Base-by-base conservation (phyloP, 2,888 invertebrate genomes). In the Nineta flava region DNA sequence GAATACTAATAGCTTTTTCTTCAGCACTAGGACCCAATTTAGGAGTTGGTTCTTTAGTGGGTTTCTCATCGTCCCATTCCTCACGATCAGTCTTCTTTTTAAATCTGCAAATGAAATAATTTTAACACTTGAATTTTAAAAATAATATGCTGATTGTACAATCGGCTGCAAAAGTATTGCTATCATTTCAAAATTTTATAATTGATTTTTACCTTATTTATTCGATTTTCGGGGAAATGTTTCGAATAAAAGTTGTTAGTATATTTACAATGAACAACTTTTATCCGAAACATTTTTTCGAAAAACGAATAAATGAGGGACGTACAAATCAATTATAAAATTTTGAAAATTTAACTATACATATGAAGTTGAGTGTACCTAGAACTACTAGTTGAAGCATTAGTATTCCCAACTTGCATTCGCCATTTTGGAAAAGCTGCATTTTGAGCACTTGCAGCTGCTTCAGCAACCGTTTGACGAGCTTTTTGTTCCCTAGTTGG, bases 381-480 rank as follows among this genome's bases (percentile, higher is more conserved):
- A 5, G 66, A 63, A 9, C 45, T 16, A 26, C 26, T 26, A 50
- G 61, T 59, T 48, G 63, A 59, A 2, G 62, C 73, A 45, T 73
- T 72, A 21, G 74, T 73, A 40, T 75, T 72, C 54, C 74, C 76
- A 66, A 79, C 76, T 57, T 78, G 77, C 80, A 81, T 81, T 65
- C 80, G 81, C 79, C 80, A 81, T 63, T 80, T 81, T 43, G 64
- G 72, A 65, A 60, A 72, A 66, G 63, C 68, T 67, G 62, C 72
- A 67, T 61, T 71, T 65, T 52, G 66, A 55, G 61, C 75, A 61
- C 60, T 72, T 61, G 63, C 70, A 52, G 56, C 70, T 61, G 61
- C 70, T 62, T 63, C 75, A 56, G 64, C 67, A 21, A 56, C 58
- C 62, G 71, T 66, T 68, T 76, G 64, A 31, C 69, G 65, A 59